Conservation (phyloP, 2,888 invertebrate genomes). For the Agrotis clavis region DNA sequence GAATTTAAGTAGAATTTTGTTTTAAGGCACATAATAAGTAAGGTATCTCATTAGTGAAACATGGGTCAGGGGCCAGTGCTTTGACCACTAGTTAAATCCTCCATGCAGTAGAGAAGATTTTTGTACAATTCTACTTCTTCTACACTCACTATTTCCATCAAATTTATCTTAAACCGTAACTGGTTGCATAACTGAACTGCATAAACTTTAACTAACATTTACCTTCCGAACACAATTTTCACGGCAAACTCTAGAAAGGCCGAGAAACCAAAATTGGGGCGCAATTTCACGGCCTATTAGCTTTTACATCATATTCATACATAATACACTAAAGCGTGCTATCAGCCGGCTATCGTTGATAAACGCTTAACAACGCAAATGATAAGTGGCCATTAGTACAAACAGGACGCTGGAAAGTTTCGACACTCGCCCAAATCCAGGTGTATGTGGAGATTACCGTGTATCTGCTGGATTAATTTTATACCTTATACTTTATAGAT, state of each 20-base stretch:
- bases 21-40: background rate
- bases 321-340: slow-evolving; percentile 57
- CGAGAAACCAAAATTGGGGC: background rate
- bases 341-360: slow-evolving; percentile 60
- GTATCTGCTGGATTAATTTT: slow-evolving; percentile 32
- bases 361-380: slow-evolving; percentile 54
- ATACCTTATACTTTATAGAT: background rate
- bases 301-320: slow-evolving; percentile 61
- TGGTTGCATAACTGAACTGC: background rate
- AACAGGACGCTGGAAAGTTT: slow-evolving; percentile 60
- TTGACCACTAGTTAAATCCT: slow-evolving; percentile 3
- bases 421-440: slow-evolving; percentile 52
- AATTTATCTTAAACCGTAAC: background rate
- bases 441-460: slow-evolving; percentile 52
- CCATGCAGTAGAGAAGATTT: too few species aligned
- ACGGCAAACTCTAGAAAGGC: slow-evolving; percentile 5
- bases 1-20: background rate
- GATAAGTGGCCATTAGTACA: slow-evolving; percentile 62
- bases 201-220: slow-evolving; percentile 2
- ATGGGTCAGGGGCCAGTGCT: too few species aligned
- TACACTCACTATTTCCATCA: background rate
- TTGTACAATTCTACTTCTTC: too few species aligned
- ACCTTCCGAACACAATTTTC: background rate
- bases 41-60: background rate
- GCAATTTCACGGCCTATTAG: slow-evolving; percentile 63